Evolutionary conservation across 1,140 invertebrate genomes (phyloP), one percentile per base, ranked within the genome.

Genomic region (Megalopta genalis): DNA sequence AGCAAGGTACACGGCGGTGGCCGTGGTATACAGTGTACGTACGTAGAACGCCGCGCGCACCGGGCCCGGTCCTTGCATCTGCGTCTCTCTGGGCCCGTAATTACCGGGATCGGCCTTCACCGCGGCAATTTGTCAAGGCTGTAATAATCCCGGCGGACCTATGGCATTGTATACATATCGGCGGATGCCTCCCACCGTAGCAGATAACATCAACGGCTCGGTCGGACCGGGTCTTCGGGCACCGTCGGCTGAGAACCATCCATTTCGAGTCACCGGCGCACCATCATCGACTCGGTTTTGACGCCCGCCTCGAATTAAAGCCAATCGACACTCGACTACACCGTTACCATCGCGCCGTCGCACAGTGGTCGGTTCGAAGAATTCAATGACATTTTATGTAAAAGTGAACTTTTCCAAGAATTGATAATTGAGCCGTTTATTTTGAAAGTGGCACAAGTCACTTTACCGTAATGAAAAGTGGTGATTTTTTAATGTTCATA

Each of bases 101-200:
- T 93, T 93, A 93, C 91, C 88, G 82, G 87, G 89, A 85, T 90
- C 91, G 90, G 90, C 91, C 90, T 92, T 93, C 91, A 90, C 87
- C 90, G 88, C 88, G 84, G 92, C 91, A 92, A 93, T 93, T 93
- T 93, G 92, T 93, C 91, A 93, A 92, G 92, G 91, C 90, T 93
- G 90, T 91, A 91, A 92, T 92, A 91, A 91, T 91, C 88, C 85
- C 86, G 82, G 84, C 85, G 71, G 78, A 87, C 70, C 88, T 91
- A 89, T 90, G 89, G 88, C 90, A 92, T 92, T 92, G 89, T 92
- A 90, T 88, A 90, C 85, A 92, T 88, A 90, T 90, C 86, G 86
- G 87, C 86, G 67, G 89, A 91, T 90, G 86, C 87, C 90, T 88
- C 90, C 83, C 86, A 87, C 81, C 88, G 85, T 72, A 85, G 77